Conservation (phyloP, 2,113 vertebrate genomes). For the Ammospiza caudacuta region DNA sequence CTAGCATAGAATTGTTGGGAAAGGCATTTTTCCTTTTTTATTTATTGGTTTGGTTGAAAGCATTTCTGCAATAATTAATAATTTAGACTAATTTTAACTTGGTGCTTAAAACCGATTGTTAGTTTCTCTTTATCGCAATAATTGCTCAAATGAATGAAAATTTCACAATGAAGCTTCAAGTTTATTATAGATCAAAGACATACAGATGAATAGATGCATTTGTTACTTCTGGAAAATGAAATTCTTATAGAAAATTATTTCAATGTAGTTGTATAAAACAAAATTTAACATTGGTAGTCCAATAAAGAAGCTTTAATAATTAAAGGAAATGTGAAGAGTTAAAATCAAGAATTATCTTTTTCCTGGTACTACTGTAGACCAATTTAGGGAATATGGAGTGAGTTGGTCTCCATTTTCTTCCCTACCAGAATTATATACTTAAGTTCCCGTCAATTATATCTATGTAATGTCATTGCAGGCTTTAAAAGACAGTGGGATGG, state of each 20-base stretch:
- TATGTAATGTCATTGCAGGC: background rate
- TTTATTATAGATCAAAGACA: background rate
- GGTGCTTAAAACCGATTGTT: background rate
- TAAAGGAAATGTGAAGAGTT: background rate
- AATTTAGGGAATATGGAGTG: background rate
- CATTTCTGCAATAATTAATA: background rate
- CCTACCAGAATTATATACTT: background rate
- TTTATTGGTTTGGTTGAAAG: background rate
- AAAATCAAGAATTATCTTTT: background rate
- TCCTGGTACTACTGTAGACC: background rate
- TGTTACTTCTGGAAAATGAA: background rate
- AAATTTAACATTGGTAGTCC: background rate
- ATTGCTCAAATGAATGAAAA: background rate
- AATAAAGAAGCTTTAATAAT: background rate
- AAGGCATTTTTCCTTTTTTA: background rate
- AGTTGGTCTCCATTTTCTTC: background rate
- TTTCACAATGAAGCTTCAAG: background rate
- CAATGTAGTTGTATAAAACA: background rate
- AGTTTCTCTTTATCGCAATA: background rate
- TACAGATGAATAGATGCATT: background rate
- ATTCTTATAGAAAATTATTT: background rate
- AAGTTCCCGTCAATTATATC: slow-evolving; percentile 30
- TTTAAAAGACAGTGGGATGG: slow-evolving; percentile 8
- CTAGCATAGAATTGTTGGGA: background rate
- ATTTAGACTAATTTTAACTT: background rate